Conservation (phyloP, 30 jellyfish, hydroid and myxozoan genomes). For the Cassiopea andromeda region DNA sequence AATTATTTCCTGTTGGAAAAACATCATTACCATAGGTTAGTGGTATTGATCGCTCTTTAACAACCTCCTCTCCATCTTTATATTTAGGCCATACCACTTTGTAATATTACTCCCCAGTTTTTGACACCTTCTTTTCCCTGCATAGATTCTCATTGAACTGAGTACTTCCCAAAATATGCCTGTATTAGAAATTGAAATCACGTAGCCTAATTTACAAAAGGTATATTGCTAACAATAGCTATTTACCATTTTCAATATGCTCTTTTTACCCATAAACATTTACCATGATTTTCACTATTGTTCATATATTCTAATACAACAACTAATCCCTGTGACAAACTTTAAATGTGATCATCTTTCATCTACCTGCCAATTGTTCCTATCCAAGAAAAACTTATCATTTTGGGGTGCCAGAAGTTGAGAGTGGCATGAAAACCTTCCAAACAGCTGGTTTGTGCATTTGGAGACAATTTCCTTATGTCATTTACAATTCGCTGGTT, state of each 20-base stretch:
- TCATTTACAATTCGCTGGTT: conserved; percentile 19
- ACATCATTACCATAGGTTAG: not conserved
- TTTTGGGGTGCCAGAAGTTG: conserved; percentile 41
- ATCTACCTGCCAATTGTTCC: conserved; percentile 29
- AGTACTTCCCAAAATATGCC: conserved; percentile 30
- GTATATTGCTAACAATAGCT: not conserved
- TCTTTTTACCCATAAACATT: not conserved
- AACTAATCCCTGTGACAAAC: no score
- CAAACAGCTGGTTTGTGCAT: conserved; percentile 48
- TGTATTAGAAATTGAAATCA: not conserved
- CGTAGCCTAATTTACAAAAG: not conserved
- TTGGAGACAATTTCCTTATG: conserved; percentile 21
- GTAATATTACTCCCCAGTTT: conserved; percentile 24
- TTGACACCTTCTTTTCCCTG: conserved; percentile 18
- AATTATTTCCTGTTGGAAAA: not conserved
- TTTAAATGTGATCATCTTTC: not conserved
- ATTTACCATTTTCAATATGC: no score
- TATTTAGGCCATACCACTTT: conserved; percentile 47
- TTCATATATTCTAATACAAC: no score
- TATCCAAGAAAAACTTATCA: conserved; percentile 31
- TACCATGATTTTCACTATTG: not conserved
- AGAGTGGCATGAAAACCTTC: conserved; percentile 43
- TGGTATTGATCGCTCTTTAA: not conserved
- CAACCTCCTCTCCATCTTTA: conserved; percentile 54
- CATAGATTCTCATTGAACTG: conserved; percentile 47